phyloP scores from a whole-genome alignment of 2,797 vertebrate genomes.

The Furcifer pardalis region DNA sequence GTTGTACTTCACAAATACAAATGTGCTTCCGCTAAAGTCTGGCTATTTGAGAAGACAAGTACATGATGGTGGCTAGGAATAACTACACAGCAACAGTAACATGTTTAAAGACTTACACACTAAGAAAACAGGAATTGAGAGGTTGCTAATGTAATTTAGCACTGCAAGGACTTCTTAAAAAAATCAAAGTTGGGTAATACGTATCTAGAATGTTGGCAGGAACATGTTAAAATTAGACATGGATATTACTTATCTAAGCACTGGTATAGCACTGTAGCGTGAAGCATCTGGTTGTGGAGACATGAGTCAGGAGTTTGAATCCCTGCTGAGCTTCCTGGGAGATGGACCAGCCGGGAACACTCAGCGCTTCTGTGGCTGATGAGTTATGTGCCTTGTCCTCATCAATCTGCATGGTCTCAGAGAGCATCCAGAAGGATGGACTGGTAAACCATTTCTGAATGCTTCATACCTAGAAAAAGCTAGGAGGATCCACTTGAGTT shows the following conservation, averaged over 20 bases:
- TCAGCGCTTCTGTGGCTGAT: no score
- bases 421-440: no score
- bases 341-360: no score
- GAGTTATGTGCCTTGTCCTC: no score
- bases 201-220: neutral
- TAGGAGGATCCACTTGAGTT: no score
- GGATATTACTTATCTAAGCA: neutral
- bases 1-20: neutral
- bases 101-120: neutral
- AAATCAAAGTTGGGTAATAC: neutral
- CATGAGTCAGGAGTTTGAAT: no score
- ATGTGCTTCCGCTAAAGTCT: neutral
- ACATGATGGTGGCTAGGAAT: neutral
- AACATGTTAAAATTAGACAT: neutral
- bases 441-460: no score
- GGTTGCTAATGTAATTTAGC: neutral
- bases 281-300: no score
- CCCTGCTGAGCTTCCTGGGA: no score
- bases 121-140: neutral
- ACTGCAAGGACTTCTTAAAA: neutral
- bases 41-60: neutral
- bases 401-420: no score
- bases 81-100: neutral
- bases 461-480: no score
- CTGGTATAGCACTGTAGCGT: no score